Evolutionary conservation across 2,113 vertebrate genomes (phyloP).

Genomic region (Lagopus muta): DNA sequence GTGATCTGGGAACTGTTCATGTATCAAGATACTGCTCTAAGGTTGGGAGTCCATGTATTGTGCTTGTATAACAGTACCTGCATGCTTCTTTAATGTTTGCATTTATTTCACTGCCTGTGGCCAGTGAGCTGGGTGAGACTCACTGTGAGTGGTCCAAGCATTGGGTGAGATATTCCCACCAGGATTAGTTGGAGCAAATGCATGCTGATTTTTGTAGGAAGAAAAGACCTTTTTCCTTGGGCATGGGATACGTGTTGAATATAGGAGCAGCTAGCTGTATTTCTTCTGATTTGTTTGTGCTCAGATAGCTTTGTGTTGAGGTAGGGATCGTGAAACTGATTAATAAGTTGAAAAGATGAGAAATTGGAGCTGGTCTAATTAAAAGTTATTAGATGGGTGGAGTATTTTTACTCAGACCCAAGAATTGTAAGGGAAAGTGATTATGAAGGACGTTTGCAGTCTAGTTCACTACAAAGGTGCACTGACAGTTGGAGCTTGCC

Average conservation of each 20-base stretch:
- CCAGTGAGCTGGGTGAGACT: accelerated
- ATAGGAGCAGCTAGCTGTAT: not conserved
- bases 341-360: not conserved
- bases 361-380: not conserved
- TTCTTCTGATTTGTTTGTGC: not conserved
- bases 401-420: not conserved
- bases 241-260: accelerated
- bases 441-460: accelerated
- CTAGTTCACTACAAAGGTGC: not conserved
- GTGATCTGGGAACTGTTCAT: not conserved
- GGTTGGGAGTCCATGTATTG: not conserved
- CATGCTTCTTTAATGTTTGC: not conserved
- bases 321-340: not conserved
- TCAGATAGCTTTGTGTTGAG: not conserved
- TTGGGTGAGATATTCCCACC: not conserved
- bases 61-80: not conserved
- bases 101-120: not conserved
- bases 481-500: not conserved
- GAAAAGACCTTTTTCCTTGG: not conserved
- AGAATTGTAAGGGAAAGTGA: not conserved
- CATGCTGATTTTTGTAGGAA: not conserved
- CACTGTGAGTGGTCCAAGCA: not conserved
- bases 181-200: accelerated
- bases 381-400: not conserved
- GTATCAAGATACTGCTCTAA: accelerated